phyloP scores from a whole-genome alignment of 35 echinoderm and acorn worm species.

The Anneissia japonica region DNA sequence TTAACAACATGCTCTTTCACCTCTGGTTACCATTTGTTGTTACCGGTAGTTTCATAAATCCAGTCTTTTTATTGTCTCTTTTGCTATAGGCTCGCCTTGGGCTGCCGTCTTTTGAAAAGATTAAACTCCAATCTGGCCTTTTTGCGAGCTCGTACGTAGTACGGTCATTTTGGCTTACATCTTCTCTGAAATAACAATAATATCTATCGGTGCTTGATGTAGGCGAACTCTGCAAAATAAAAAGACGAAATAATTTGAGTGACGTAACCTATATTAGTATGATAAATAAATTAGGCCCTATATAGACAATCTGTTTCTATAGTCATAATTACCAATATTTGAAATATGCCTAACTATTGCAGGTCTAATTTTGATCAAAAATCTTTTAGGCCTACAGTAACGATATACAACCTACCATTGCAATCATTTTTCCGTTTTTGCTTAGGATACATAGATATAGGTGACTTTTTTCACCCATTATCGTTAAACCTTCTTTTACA shows the following conservation, averaged over 20 bases:
- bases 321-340: too few relatives aligned
- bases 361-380: too few relatives aligned
- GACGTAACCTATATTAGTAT: too few relatives aligned
- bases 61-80: not conserved
- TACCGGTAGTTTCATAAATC: not conserved
- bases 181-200: not conserved
- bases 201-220: not conserved
- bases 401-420: not conserved
- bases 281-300: too few relatives aligned
- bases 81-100: not conserved
- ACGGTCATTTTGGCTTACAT: not conserved
- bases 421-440: not conserved
- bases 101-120: not conserved
- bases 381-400: too few relatives aligned
- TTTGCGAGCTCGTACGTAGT: not conserved
- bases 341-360: too few relatives aligned
- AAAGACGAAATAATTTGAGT: not conserved
- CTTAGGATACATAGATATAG: not conserved
- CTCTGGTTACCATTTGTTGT: not conserved
- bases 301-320: too few relatives aligned
- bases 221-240: not conserved
- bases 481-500: not conserved
- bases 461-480: not conserved
- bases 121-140: not conserved
- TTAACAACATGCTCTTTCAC: not conserved